Evolutionary conservation across 2,797 vertebrate species (phyloP), one percentile per base, ranked within the genome.

Genomic region (Margarornis squamiger): DNA sequence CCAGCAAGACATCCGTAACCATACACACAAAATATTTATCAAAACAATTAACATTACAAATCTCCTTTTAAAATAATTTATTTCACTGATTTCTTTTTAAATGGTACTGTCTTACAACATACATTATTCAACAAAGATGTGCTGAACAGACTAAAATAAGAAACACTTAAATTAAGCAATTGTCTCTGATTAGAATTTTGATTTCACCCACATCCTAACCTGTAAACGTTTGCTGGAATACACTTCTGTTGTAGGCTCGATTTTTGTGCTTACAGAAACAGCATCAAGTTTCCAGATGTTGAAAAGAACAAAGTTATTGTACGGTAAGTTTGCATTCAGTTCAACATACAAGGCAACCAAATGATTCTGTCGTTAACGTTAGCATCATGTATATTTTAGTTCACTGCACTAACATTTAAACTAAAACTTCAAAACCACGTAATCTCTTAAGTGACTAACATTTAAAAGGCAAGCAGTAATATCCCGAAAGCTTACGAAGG

Each of bases 61-160:
- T 83, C 89, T 98, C 97, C 85, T 98, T 98, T 98, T 98, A 98
- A 98, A 98, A 98, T 98, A 98, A 98, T 98, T 98, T 98, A 98
- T 98, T 98, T 97, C 77, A 97, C 96, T 32, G 46, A 87, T 97
- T 93, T 97, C 61, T 96, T 97, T 97, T 97, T 71, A 72, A 97
- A 97, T 95, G 97, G 74, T 97, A 94, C 96, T 96, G 92, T 96
- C 94, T 97, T 95, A 98, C 94, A 97, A 97, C 97, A 97, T 98
- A 98, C 97, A 97, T 97, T 97, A 98, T 97, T 98, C 96, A 98
- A 97, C 97, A 95, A 95, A 97, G 95, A 96, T 95, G 96, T 97
- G 97, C 94, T 96, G 96, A 98, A 97, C 96, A 97, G 96, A 97
- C 95, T 97, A 97, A 98, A 98, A 97, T 94, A 97, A 96, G 96